These are phyloP conservation scores for Alligator sinensis DNA, from an alignment of 2,113 vertebrate genomes.

Conservation along the genomic window DNA sequence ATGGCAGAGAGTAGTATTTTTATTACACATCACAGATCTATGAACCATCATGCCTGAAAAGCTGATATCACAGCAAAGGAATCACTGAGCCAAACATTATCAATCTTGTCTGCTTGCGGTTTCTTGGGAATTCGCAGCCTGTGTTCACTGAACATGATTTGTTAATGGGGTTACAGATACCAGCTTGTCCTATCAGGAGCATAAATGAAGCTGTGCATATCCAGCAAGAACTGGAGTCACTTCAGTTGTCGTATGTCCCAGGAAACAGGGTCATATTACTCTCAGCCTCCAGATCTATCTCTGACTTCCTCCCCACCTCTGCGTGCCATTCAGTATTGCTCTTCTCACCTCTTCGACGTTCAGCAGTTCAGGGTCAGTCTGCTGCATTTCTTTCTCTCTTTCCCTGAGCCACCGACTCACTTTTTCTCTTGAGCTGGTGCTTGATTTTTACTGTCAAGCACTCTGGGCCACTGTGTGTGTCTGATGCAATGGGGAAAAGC, in stretches of 20 bases:
- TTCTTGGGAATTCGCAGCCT: neutral
- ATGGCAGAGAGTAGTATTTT: neutral
- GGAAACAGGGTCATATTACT: neutral
- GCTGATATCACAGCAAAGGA: neutral
- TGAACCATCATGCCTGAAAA: neutral
- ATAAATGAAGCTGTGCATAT: neutral
- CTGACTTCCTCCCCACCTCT: accelerated
- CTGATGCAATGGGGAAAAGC: neutral
- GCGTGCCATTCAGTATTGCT: neutral
- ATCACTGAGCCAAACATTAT: neutral
- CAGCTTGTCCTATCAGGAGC: neutral
- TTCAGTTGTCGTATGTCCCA: neutral
- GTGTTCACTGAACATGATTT: neutral
- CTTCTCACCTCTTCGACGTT: neutral
- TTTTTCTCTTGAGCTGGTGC: neutral
- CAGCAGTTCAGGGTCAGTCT: too few species aligned
- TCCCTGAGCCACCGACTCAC: neutral
- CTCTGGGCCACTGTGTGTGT: accelerated
- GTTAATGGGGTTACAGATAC: neutral
- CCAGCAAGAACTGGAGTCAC: neutral
- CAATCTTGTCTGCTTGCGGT: neutral
- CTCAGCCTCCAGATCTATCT: neutral
- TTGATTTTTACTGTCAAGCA: neutral
- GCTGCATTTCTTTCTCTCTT: accelerated
- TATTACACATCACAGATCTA: neutral